Percentiles rank a stretch among this genome's conserved stretches.
Conservation (phyloP, 1,140 invertebrate species). For the Galleria mellonella region DNA sequence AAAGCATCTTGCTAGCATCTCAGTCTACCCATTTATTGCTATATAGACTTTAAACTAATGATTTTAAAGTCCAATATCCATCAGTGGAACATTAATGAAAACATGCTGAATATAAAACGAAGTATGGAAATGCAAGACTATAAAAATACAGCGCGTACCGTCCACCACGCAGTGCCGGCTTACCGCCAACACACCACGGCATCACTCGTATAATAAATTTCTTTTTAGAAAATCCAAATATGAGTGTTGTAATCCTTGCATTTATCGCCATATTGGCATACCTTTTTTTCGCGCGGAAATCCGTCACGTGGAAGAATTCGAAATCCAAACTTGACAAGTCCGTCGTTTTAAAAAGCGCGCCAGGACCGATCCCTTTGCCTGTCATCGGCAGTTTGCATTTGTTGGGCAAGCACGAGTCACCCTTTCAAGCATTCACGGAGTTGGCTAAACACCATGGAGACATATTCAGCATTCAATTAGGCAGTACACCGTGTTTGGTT, state of each 20-base stretch:
- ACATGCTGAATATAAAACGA: conserved; percentile 20
- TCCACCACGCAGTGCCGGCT: conserved; percentile 38
- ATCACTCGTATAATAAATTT: conserved; percentile 49
- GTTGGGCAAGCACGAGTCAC: conserved; percentile 78
- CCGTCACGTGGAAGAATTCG: conserved; percentile 12
- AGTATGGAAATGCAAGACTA: conserved; percentile 15
- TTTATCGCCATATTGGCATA: conserved; percentile 35
- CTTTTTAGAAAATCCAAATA: conserved; percentile 45
- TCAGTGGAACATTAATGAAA: background rate
- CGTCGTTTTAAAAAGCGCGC: conserved; percentile 47
- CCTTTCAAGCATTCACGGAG: conserved; percentile 83
- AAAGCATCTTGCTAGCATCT: too few relatives aligned
- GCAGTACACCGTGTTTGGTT: conserved; percentile 81
- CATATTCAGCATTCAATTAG: conserved; percentile 83
- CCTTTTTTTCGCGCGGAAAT: conserved; percentile 28
- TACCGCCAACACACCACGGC: conserved; percentile 47
- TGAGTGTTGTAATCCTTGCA: conserved; percentile 58
- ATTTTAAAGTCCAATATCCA: background rate
- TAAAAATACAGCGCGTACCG: conserved; percentile 34
- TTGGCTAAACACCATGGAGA: conserved; percentile 83
- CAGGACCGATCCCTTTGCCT: conserved; percentile 80
- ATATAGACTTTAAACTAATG: too few relatives aligned
- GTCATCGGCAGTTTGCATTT: conserved; percentile 83
- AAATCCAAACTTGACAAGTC: conserved; percentile 19
- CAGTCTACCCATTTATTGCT: too few relatives aligned